A percentile compares a stretch with the other conserved stretches of the same genome.
phyloP scores from a whole-genome alignment of 1,140 invertebrate species.

The Drosophila tristis region DNA sequence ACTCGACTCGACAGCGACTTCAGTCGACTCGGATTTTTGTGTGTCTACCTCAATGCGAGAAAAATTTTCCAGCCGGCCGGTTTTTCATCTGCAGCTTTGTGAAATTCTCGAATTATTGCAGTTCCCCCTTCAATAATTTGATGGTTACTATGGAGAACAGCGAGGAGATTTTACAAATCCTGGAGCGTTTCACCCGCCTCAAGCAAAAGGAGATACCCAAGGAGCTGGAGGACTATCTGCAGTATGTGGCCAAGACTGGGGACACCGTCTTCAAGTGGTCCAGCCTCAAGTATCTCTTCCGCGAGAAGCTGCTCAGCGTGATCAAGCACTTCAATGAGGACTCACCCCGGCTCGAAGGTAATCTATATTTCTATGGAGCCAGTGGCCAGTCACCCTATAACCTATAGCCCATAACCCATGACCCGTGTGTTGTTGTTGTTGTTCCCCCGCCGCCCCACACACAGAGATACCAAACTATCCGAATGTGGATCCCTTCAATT shows the following conservation, averaged over 20 bases:
- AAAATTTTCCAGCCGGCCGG: slow-evolving; percentile 56
- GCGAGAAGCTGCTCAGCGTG: slow-evolving; percentile 93
- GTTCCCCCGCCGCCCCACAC: neutral
- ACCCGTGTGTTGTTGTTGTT: neutral
- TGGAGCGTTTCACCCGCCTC: slow-evolving; percentile 94
- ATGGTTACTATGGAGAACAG: slow-evolving; percentile 90
- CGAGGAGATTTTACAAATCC: slow-evolving; percentile 92
- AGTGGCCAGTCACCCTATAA: neutral
- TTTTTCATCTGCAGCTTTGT: slow-evolving; percentile 24
- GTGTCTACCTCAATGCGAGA: slow-evolving; percentile 58
- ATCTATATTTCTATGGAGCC: neutral
- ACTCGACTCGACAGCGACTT: neutral
- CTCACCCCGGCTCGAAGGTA: slow-evolving; percentile 88
- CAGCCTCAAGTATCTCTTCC: slow-evolving; percentile 93
- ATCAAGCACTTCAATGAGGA: slow-evolving; percentile 94
- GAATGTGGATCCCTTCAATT: slow-evolving; percentile 96
- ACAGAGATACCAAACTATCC: slow-evolving; percentile 90
- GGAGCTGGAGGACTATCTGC: slow-evolving; percentile 95
- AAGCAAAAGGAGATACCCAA: slow-evolving; percentile 91
- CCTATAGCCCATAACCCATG: neutral
- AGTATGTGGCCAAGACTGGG: slow-evolving; percentile 96
- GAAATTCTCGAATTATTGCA: slow-evolving; percentile 11
- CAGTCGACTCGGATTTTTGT: slow-evolving; percentile 52
- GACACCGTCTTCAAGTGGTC: slow-evolving; percentile 97
- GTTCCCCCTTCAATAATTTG: slow-evolving; percentile 37